Base-by-base conservation (phyloP, 2,113 vertebrate genomes). In the Chrysemys picta region DNA sequence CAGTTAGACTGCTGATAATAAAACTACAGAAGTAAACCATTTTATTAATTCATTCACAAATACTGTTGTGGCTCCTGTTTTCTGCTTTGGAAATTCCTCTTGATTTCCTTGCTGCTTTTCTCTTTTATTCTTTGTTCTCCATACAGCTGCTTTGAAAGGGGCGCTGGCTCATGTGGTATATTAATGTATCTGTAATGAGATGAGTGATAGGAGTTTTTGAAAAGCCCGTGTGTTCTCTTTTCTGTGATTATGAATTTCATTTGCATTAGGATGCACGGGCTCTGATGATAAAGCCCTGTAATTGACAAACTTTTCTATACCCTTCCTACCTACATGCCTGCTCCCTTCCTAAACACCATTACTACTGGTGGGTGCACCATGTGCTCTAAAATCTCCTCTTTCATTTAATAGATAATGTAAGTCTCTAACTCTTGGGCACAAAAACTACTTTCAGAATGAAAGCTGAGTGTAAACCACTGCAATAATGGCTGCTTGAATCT, bases 201-300 rank as follows among this genome's bases (percentile, higher is more conserved):
- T 97, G 96, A 97, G 91, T 97, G 93, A 92, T 85, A 80, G 11
- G 86, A 89, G 94, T 19, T 85, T 84, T 35, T 62, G 84, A 96
- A 95, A 95, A 85, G 27, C 79, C 89, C 87, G 86, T 96, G 97
- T 97, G 95, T 91, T 96, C 85, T 92, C 45, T 86, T 91, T 95
- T 85, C 89, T 87, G 85, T 97, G 85, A 88, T 90, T 96, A 96
- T 84, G 81, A 94, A 97, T 98, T 95, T 97, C 88, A 97, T 98
- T 96, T 97, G 79, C 96, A 91, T 93, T 62, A 59, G 88, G 86
- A 96, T 89, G 82, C 91, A 84, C 21, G 24, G 53, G 11, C 38
- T 59, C 65, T 42, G 38, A 59, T 38, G 69, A 2, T 5, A 81
- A 82, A 75, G 50, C 35, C 27, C 12, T 82, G 35, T 38, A 83